These are phyloP conservation scores for Malthinus seriepunctatus DNA, from an alignment of 2,888 invertebrate species.

Conservation along the genomic window DNA sequence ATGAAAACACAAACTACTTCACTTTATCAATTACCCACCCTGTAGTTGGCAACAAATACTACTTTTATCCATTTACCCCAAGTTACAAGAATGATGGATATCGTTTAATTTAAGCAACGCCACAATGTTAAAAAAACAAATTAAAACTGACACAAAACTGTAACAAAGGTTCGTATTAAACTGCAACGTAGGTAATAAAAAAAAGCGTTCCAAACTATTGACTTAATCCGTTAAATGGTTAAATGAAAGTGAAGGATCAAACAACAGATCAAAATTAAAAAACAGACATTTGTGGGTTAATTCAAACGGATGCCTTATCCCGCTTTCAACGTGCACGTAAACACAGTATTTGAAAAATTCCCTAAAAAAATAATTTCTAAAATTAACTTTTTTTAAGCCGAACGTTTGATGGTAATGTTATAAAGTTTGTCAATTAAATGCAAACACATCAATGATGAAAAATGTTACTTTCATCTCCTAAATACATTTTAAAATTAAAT, in stretches of 20 bases:
- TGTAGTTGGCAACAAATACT: not conserved
- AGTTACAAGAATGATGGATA: slow-evolving; percentile 1
- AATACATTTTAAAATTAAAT: no score
- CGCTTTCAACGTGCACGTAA: not conserved
- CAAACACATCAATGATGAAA: not conserved
- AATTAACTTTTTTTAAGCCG: not conserved
- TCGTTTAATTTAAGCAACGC: not conserved
- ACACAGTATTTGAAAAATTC: no score
- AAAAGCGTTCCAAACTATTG: slow-evolving; percentile 4
- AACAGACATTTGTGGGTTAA: not conserved
- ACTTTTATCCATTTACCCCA: not conserved
- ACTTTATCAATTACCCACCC: slow-evolving; percentile 1
- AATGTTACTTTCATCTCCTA: no score
- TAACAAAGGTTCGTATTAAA: slow-evolving; percentile 3
- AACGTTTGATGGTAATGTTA: slow-evolving; percentile 2
- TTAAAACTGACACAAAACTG: not conserved
- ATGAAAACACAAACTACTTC: slow-evolving; percentile 15
- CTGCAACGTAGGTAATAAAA: slow-evolving; percentile 3
- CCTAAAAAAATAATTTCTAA: no score
- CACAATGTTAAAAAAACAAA: not conserved
- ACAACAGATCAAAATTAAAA: slow-evolving; percentile 10
- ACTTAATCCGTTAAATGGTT: slow-evolving; percentile 10
- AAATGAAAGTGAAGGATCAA: slow-evolving; percentile 2
- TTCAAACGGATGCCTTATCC: not conserved
- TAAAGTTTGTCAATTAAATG: slow-evolving; percentile 4